phyloP scores from a whole-genome alignment of 2,888 invertebrate species.

The Ophioninae sp. region DNA sequence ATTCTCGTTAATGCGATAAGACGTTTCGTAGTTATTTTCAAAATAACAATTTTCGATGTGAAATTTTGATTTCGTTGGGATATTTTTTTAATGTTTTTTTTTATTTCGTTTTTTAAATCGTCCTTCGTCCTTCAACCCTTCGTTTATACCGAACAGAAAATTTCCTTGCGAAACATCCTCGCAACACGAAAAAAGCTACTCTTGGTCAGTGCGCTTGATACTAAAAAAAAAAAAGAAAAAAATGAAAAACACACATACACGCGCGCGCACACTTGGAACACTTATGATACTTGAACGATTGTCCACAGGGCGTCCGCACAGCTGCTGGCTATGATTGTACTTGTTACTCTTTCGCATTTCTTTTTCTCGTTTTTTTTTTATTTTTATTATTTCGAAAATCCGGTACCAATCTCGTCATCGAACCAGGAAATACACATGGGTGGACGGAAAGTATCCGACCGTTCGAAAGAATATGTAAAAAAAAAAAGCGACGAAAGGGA shows the following conservation, averaged over 20 bases:
- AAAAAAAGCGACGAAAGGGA: too few species aligned
- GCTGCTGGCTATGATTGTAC: constrained; percentile 59
- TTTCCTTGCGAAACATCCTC: not conserved
- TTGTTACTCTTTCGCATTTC: constrained; percentile 16
- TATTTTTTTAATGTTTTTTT: not conserved
- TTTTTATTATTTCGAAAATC: too few species aligned
- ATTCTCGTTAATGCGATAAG: too few species aligned
- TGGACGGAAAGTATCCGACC: too few species aligned
- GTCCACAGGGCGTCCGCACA: constrained; percentile 61
- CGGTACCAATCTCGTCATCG: too few species aligned
- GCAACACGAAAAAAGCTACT: constrained; percentile 34
- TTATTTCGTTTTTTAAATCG: not conserved
- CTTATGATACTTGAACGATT: constrained; percentile 46
- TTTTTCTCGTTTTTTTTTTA: too few species aligned
- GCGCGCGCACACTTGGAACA: constrained; percentile 30
- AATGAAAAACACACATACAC: not conserved
- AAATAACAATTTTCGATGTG: not conserved
- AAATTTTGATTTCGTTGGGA: not conserved
- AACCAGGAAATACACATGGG: too few species aligned
- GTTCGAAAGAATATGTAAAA: too few species aligned
- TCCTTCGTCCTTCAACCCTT: not conserved
- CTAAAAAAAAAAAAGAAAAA: too few species aligned
- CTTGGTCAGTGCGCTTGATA: constrained; percentile 26
- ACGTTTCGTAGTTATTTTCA: constrained; percentile 10
- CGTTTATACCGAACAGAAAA: not conserved